phyloP scores from a whole-genome alignment of 2,888 invertebrate genomes.

The Crepidodera aurea region DNA sequence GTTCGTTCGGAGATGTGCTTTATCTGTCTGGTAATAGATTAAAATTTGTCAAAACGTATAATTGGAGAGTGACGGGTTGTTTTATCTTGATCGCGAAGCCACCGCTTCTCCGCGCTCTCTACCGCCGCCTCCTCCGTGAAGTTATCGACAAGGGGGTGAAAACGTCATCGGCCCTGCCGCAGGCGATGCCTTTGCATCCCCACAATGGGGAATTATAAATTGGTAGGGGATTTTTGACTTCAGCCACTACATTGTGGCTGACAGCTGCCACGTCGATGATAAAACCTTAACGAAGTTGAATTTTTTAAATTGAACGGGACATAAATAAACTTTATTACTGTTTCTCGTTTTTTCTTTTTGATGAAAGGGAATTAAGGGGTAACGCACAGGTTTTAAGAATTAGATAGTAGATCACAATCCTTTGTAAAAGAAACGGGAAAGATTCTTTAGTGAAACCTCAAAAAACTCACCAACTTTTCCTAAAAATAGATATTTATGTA shows the following conservation, averaged over 20 bases:
- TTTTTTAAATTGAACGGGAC: constrained; percentile 51
- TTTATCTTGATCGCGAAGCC: constrained; percentile 48
- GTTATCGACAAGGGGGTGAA: constrained; percentile 47
- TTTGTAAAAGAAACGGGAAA: too few species aligned
- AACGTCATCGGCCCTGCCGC: constrained; percentile 40
- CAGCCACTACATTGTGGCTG: constrained; percentile 62
- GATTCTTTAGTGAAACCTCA: too few species aligned
- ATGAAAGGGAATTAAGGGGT: constrained; percentile 8
- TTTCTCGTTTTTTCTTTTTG: constrained; percentile 30
- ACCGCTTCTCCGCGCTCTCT: neutral
- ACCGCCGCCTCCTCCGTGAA: constrained; percentile 43
- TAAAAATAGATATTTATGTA: too few species aligned
- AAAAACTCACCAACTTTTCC: too few species aligned
- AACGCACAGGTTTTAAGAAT: neutral
- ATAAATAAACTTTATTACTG: constrained; percentile 39
- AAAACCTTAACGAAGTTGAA: constrained; percentile 59
- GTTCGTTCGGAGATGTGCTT: constrained; percentile 17
- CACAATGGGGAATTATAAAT: constrained; percentile 60
- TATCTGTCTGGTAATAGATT: constrained; percentile 43
- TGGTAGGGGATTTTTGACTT: constrained; percentile 60
- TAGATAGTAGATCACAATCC: too few species aligned
- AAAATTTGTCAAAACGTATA: constrained; percentile 54
- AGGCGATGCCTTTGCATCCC: constrained; percentile 45
- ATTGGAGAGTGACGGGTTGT: constrained; percentile 56
- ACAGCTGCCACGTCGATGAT: constrained; percentile 61